phyloP scores from a whole-genome alignment of 23 tunicate genomes.

The Ascidia mentula region DNA sequence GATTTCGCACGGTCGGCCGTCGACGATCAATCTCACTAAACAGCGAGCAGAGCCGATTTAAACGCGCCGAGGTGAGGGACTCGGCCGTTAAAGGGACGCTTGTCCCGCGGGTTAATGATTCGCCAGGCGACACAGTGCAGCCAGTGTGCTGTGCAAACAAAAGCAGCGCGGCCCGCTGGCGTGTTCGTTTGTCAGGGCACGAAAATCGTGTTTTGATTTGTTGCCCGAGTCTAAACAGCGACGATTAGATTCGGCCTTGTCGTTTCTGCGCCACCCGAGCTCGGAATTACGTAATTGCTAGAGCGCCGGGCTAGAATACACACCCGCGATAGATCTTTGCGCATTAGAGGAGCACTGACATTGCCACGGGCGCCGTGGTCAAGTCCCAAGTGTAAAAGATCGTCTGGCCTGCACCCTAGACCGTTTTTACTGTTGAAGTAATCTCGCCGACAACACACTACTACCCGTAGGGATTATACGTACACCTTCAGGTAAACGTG shows the following conservation, averaged over 20 bases:
- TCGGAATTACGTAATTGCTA: background rate
- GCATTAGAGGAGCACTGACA: background rate
- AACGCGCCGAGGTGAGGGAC: background rate
- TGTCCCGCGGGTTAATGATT: slow-evolving; percentile 3
- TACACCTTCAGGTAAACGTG: too few species aligned
- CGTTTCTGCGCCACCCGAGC: background rate
- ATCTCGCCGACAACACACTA: too few species aligned
- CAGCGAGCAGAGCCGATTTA: background rate
- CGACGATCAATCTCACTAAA: background rate
- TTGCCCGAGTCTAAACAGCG: background rate
- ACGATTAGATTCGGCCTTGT: background rate
- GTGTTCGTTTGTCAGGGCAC: slow-evolving; percentile 10
- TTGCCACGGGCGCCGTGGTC: background rate
- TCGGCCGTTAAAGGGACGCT: slow-evolving; percentile 1
- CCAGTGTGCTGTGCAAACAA: background rate
- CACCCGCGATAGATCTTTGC: background rate
- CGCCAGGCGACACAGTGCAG: slow-evolving; percentile 6
- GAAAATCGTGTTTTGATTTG: slow-evolving; percentile 4
- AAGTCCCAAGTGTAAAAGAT: background rate
- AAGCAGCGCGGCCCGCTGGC: background rate
- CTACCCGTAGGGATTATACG: too few species aligned
- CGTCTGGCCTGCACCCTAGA: background rate
- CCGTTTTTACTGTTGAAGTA: too few species aligned
- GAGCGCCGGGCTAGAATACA: background rate
- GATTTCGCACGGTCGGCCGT: too few species aligned